Base-by-base conservation (phyloP, 2,797 vertebrate genomes). In the Rhyacichthys aspro region DNA sequence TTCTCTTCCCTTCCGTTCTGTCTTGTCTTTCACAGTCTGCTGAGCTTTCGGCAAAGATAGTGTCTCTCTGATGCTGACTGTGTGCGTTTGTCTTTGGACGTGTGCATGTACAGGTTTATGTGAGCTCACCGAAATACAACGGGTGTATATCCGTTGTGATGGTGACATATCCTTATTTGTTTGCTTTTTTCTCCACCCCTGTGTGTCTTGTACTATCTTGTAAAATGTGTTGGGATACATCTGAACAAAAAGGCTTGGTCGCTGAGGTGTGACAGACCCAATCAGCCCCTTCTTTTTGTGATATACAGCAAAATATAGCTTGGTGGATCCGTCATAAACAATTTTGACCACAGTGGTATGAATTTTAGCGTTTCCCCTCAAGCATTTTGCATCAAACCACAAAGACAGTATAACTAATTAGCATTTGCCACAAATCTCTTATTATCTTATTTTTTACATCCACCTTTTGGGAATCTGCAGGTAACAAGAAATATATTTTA, bases 11-110 rank as follows among this genome's bases (percentile, higher is more conserved):
- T 87, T 83, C 68, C 67, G 59, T 84, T 81, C 76, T 70, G 84
- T 74, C 85, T 82, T 63, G 80, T 86, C 86, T 86, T 89, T 90
- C 85, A 89, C 90, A 89, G 86, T 90, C 88, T 89, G 79, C 70
- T 91, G 82, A 79, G 79, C 82, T 78, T 69, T 32, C 70, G 70
- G 56, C 49, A 14, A 37, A 89, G 88, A 88, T 88, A 88, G 76
- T 75, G 85, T 88, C 80, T 82, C 70, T 66, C 44, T 0, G 60
- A 71, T 60, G 60, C 59, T 70, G 57, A 44, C 44, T 36, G 46
- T 11, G 38, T 64, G 48, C 74, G 46, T 69, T 34, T 33, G 48
- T 45, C 42, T 59, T 28, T 71, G 28, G 61, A 36, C 60, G 18
- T 62, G 53, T 54, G 17, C 61, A 37, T 67, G 45, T 69, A 60